Base-by-base conservation (phyloP, 2,113 vertebrate genomes). In the Merops nubicus region DNA sequence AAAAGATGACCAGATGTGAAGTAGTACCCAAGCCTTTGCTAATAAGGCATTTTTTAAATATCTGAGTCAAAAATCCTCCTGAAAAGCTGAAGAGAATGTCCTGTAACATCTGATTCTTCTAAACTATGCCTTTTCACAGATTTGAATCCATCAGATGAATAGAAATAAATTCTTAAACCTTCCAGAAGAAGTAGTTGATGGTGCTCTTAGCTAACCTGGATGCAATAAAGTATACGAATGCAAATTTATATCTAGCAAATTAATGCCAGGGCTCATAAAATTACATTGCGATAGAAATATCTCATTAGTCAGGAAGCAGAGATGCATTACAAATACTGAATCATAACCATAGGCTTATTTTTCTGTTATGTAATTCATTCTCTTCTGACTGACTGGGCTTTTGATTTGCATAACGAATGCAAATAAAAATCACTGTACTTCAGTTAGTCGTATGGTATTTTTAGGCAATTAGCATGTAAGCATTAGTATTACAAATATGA, bases 391-490 rank as follows among this genome's bases (percentile, higher is more conserved):
- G 78, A 94, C 50, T 65, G 25, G 70, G 74, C 53, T 94, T 92
- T 80, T 80, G 36, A 80, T 94, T 80, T 88, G 63, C 59, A 84
- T 85, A 90, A 94, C 57, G 78, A 91, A 60, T 81, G 59, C 68
- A 92, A 92, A 94, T 76, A 87, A 91, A 94, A 94, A 77, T 84
- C 40, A 83, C 59, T 83, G 43, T 80, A 73, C 59, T 70, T 80
- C 57, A 79, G 53, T 90, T 88, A 83, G 56, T 79, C 53, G 48
- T 64, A 74, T 47, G 38, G 3, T 42, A 84, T 86, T 94, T 92
- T 95, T 86, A 93, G 42, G 50, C 47, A 93, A 91, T 80, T 96
- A 86, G 76, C 60, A 85, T 47, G 75, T 80, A 88, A 93, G 82
- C 40, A 78, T 95, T 86, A 84, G 42, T 75, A 92, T 86, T 83